Evolutionary conservation across 92 coral and sea anemone species (phyloP), one percentile per base, ranked within the genome.

Genomic region (Porites rus): DNA sequence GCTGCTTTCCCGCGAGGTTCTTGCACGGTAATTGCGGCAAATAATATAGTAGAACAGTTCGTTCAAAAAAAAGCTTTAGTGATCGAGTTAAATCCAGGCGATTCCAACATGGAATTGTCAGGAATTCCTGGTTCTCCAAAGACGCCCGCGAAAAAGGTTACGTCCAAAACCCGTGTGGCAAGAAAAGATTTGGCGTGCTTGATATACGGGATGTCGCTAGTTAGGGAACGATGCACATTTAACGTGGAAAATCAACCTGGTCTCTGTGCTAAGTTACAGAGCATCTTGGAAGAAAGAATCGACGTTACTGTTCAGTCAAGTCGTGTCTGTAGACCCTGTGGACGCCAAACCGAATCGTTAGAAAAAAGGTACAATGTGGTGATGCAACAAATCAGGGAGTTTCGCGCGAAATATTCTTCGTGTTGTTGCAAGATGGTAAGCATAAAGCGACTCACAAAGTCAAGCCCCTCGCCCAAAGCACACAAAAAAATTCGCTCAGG

Each of bases 241-340:
- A 73, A 73, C 18, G 59, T 73, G 28, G 61, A 73, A 52, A 51
- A 51, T 9, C 59, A 73, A 1, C 58, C 31, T 50, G 77, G 59
- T 52, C 77, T 51, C 52, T 43, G 28, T 51, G 61, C 10, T 7
- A 74, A 74, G 31, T 10, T 74, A n/a, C 24, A 74, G 38, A 18
- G 16, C 62, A 74, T 74, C 28, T 74, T 74, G 64, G 78, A 74
- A 22, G 65, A 74, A 52, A 52, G 20, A 50, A 72, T 72, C 59
- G 59, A 72, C 60, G 2, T 13, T 2, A 72, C 20, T 72, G 76
- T 17, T 72, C 20, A 72, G 20, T 72, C 76, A 72, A 12, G 76
- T 17, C 76, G 59, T 72, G 76, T 72, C 10, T 72, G 75, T 71
- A 71, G 75, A 71, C 75, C 75, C 21, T 71, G 75, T 50, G 75